These are phyloP conservation scores for Calidris pygmaea DNA, from an alignment of 2,113 vertebrate species.

Conservation along the genomic window DNA sequence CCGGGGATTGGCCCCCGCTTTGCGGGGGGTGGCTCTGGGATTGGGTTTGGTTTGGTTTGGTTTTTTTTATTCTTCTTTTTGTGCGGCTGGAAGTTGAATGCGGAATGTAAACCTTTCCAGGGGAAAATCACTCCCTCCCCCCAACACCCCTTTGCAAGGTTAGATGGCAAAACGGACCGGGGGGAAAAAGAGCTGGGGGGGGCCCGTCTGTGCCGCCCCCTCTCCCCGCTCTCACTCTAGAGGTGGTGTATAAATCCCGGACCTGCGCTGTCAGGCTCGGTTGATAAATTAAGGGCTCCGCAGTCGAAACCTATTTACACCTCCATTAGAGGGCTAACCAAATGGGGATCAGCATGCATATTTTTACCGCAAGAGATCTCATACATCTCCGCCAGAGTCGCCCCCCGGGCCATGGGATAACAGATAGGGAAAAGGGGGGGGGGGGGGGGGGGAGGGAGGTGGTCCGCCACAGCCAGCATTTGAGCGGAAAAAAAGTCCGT, in stretches of 20 bases:
- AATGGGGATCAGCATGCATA: constrained; percentile 81
- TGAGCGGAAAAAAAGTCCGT: constrained; percentile 64
- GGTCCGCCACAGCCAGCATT: constrained; percentile 71
- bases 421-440: constrained; percentile 36
- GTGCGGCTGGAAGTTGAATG: background rate
- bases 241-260: background rate
- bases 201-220: no score
- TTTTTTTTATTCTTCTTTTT: background rate
- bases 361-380: constrained; percentile 80
- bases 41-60: no score
- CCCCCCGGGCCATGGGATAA: constrained; percentile 74
- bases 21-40: background rate
- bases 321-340: constrained; percentile 79
- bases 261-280: background rate
- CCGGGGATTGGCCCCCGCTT: rapidly evolving
- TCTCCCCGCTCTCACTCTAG: no score
- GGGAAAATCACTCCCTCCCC: background rate
- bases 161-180: background rate
- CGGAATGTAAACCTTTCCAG: background rate
- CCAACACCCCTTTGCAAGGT: background rate
- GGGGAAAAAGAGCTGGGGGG: background rate
- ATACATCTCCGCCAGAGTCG: constrained; percentile 80
- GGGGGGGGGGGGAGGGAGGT: background rate
- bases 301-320: constrained; percentile 84
- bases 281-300: constrained; percentile 82